phyloP scores from a whole-genome alignment of 2,113 vertebrate genomes.

The Myrmophylax atrothorax region DNA sequence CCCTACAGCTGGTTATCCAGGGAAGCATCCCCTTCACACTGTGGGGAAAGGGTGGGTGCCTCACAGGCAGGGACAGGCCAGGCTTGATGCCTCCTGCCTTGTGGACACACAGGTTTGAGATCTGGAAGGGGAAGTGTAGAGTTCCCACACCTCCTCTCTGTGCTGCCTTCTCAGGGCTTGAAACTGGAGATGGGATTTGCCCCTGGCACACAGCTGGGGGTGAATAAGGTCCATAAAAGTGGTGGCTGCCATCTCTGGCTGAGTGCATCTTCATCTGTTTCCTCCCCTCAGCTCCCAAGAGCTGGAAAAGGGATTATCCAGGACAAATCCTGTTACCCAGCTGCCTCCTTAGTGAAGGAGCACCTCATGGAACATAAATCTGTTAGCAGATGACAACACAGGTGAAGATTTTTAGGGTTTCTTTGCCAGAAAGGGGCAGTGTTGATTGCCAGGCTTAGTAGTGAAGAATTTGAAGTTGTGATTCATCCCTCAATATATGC shows the following conservation, averaged over 20 bases:
- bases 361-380: not conserved
- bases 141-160: not conserved
- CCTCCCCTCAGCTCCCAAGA: accelerated
- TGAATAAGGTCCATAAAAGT: not conserved
- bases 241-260: not conserved
- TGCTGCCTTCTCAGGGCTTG: not conserved
- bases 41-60: not conserved
- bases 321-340: conserved; percentile 32
- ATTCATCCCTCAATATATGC: not conserved
- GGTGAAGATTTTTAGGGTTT: not conserved
- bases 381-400: not conserved
- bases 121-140: not conserved
- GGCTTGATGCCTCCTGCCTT: not conserved
- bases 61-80: not conserved
- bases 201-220: not conserved
- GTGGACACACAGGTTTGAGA: not conserved
- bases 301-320: not conserved
- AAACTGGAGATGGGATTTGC: not conserved
- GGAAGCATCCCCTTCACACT: accelerated
- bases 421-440: conserved; percentile 1
- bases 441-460: conserved; percentile 30
- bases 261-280: not conserved
- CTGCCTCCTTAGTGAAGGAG: not conserved
- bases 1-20: not conserved
- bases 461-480: conserved; percentile 18